These are phyloP conservation scores for Tillus elongatus DNA, from an alignment of 2,888 invertebrate species.

Conservation along the genomic window DNA sequence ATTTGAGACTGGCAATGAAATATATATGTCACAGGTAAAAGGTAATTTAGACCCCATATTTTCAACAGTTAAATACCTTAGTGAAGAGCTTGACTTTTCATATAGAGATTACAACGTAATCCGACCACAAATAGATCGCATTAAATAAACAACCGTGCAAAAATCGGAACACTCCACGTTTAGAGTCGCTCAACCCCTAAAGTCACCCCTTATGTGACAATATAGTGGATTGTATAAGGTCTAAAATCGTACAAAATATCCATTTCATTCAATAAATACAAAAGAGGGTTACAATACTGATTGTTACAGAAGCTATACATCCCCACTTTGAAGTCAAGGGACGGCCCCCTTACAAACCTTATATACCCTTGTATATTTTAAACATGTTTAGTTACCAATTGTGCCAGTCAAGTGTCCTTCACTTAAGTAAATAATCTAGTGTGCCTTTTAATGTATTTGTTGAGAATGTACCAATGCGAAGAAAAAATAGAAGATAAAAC, in stretches of 20 bases:
- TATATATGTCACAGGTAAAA: too few relatives aligned
- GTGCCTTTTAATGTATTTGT: constrained; percentile 1
- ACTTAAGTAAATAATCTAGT: background rate
- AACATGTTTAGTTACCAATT: constrained; percentile 36
- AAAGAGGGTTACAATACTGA: constrained; percentile 37
- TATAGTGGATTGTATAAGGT: constrained; percentile 24
- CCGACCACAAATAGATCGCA: constrained; percentile 33
- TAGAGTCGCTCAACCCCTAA: constrained; percentile 17
- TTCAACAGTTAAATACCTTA: background rate
- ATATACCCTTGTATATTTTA: constrained; percentile 36
- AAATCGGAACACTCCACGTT: constrained; percentile 34
- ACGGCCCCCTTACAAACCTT: constrained; percentile 35
- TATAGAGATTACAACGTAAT: constrained; percentile 29
- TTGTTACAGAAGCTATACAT: constrained; percentile 34
- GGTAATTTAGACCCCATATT: background rate
- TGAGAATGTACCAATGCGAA: too few relatives aligned
- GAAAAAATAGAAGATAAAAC: constrained; percentile 21
- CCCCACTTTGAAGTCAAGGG: constrained; percentile 36
- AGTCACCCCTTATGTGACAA: constrained; percentile 12
- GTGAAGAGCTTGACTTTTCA: background rate
- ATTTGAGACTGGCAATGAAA: too few relatives aligned
- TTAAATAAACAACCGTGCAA: constrained; percentile 40
- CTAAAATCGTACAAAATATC: constrained; percentile 34
- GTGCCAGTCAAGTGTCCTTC: constrained; percentile 29
- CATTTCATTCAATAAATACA: constrained; percentile 39